Percentiles rank a stretch among this genome's conserved stretches.
Evolutionary conservation across 2,888 invertebrate species (phyloP).

Genomic region (Chloroclystis v-ata): DNA sequence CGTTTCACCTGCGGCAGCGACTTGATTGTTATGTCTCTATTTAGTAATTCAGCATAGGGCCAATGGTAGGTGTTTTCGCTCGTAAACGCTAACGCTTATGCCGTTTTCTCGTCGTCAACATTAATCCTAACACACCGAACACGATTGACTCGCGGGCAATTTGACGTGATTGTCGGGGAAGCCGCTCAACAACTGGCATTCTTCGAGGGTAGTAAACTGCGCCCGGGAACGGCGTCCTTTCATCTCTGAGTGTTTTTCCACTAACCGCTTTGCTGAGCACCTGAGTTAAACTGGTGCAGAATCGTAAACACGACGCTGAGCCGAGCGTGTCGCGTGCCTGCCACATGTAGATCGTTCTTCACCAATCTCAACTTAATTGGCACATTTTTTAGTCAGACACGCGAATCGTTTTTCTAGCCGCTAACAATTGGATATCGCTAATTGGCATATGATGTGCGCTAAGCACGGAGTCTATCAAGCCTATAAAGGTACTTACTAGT

Average conservation of each 20-base stretch:
- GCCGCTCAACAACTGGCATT: constrained; percentile 40
- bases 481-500: constrained; percentile 19
- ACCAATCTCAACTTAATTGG: constrained; percentile 55
- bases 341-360: constrained; percentile 52
- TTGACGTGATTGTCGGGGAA: constrained; percentile 37
- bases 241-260: constrained; percentile 27
- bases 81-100: constrained; percentile 39
- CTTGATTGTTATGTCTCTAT: constrained; percentile 39
- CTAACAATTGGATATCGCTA: constrained; percentile 42
- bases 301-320: constrained; percentile 9
- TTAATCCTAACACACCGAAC: constrained; percentile 45
- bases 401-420: constrained; percentile 38
- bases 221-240: constrained; percentile 37
- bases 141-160: constrained; percentile 47
- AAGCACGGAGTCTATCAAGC: constrained; percentile 38
- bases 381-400: constrained; percentile 56
- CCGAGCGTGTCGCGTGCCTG: constrained; percentile 51
- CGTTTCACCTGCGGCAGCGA: constrained; percentile 23
- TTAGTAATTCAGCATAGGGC: constrained; percentile 37
- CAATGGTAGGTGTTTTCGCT: constrained; percentile 36
- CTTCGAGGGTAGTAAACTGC: constrained; percentile 29
- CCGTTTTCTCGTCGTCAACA: constrained; percentile 45
- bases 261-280: constrained; percentile 4
- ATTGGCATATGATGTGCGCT: constrained; percentile 48
- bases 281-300: constrained; percentile 5